phyloP scores from a whole-genome alignment of 2,113 vertebrate genomes.

The Opisthocomus hoazin region DNA sequence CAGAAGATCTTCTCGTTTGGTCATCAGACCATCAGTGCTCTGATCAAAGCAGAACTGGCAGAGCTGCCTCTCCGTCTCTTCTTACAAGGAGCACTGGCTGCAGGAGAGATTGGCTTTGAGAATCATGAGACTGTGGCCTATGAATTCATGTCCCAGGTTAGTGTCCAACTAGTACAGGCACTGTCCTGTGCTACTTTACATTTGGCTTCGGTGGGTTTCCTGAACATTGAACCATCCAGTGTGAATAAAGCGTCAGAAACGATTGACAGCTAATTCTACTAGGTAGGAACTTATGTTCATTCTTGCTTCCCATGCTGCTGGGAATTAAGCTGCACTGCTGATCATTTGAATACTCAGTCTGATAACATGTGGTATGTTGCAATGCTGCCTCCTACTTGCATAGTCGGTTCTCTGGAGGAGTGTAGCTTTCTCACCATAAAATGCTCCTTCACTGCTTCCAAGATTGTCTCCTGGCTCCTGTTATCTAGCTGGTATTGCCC shows the following conservation, averaged over 20 bases:
- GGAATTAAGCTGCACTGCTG: not conserved
- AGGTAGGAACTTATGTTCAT: not conserved
- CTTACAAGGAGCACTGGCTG: constrained; percentile 94
- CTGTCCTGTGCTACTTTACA: not conserved
- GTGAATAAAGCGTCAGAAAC: not conserved
- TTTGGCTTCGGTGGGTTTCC: not conserved
- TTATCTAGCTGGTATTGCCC: not conserved
- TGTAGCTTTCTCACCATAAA: not conserved
- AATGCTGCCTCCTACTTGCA: not conserved
- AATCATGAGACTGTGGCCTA: constrained; percentile 99
- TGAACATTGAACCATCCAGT: not conserved
- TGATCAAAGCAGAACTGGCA: constrained; percentile 96
- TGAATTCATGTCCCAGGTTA: constrained; percentile 99
- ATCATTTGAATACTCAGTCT: not conserved
- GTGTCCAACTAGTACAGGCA: not conserved
- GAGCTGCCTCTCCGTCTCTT: constrained; percentile 94
- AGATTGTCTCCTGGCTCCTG: not conserved
- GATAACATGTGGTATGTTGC: not conserved
- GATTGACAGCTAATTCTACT: not conserved
- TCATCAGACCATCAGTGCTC: constrained; percentile 96
- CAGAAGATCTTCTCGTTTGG: constrained; percentile 99
- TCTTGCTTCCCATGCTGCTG: constrained; percentile 25
- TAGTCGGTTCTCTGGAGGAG: not conserved
- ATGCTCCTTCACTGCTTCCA: not conserved
- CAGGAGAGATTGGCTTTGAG: constrained; percentile 96